phyloP scores from a whole-genome alignment of 2,113 vertebrate genomes.

The Psittacara wagleri region DNA sequence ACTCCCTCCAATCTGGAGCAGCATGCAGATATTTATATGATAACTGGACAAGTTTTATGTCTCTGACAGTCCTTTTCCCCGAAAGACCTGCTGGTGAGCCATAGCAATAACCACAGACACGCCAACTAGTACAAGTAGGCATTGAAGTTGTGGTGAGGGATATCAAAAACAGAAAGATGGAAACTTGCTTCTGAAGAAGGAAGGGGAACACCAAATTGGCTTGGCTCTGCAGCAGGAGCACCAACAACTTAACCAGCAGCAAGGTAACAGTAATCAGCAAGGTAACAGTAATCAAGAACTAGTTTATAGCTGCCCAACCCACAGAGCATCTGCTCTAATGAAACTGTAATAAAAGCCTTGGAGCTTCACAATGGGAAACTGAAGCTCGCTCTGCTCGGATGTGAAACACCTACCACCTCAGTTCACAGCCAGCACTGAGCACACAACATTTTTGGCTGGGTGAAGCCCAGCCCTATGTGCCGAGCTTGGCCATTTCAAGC shows the following conservation, averaged over 20 bases:
- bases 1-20: not conserved
- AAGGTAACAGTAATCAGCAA: not conserved
- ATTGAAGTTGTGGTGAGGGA: not conserved
- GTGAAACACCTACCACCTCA: not conserved
- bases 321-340: not conserved
- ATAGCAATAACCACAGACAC: not conserved
- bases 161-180: not conserved
- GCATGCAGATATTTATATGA: not conserved
- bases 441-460: fast-evolving
- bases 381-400: not conserved
- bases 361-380: not conserved
- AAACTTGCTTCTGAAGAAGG: not conserved
- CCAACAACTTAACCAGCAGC: not conserved
- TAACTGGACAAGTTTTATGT: not conserved
- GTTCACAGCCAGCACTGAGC: not conserved
- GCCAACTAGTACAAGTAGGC: not conserved
- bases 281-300: not conserved
- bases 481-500: not conserved
- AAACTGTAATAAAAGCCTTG: not conserved
- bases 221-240: not conserved
- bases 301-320: not conserved
- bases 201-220: not conserved
- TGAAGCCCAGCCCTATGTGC: not conserved
- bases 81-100: not conserved
- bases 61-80: not conserved